Conservation (phyloP, 2,888 invertebrate species). For the Agriotes lineatus region DNA sequence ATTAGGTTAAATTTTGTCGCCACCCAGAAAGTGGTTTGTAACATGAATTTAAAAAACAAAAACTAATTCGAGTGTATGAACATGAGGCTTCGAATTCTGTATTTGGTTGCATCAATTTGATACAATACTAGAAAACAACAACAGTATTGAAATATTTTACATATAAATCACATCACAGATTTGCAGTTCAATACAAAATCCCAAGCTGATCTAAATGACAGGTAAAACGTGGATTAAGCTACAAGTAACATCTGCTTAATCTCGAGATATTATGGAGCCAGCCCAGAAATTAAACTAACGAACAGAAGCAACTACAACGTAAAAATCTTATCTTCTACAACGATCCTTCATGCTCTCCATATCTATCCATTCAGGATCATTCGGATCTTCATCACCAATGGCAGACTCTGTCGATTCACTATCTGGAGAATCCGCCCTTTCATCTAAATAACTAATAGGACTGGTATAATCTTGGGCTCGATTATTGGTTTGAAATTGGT, state of each 20-base stretch:
- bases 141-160: slow-evolving; percentile 62
- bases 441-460: slow-evolving; percentile 43
- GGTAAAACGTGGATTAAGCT: slow-evolving; percentile 34
- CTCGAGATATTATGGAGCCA: slow-evolving; percentile 30
- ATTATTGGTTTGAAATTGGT: slow-evolving; percentile 62
- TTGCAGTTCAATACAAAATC: slow-evolving; percentile 60
- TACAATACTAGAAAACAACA: slow-evolving; percentile 62
- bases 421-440: slow-evolving; percentile 59
- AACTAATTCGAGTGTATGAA: slow-evolving; percentile 33
- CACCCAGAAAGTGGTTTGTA: not conserved
- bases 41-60: slow-evolving; percentile 20
- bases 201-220: slow-evolving; percentile 50
- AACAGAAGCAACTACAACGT: slow-evolving; percentile 45
- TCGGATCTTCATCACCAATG: slow-evolving; percentile 83
- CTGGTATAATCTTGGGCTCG: slow-evolving; percentile 63
- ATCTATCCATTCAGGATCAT: slow-evolving; percentile 86
- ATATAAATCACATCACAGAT: slow-evolving; percentile 62
- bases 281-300: slow-evolving; percentile 40
- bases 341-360: slow-evolving; percentile 61
- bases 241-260: slow-evolving; percentile 42
- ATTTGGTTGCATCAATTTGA: slow-evolving; percentile 55
- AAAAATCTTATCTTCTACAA: slow-evolving; percentile 60
- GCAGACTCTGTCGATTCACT: slow-evolving; percentile 71
- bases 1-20: slow-evolving; percentile 3
- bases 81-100: slow-evolving; percentile 60